Evolutionary conservation across 2,797 vertebrate species (phyloP), one percentile per base, ranked within the genome.

Genomic region (Catamblyrhynchus diadema): DNA sequence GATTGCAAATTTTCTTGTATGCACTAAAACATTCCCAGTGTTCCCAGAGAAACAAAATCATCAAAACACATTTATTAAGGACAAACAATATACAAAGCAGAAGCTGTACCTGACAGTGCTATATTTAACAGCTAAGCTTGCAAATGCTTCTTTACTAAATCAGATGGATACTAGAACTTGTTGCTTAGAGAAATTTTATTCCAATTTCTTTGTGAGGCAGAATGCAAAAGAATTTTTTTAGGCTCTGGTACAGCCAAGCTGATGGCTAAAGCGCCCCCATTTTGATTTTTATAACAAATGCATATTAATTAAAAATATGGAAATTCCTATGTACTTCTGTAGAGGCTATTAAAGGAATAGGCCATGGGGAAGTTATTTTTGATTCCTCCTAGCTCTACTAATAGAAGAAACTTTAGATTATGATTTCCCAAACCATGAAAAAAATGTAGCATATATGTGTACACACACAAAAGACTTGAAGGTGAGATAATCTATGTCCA

Each of bases 201-300:
- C 47, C 83, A 54, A 90, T 96, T 95, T 94, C 44, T 54, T 85
- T 95, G 81, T 93, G 47, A 65, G 4, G 20, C 33, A 92, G 82
- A 94, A 95, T 84, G 60, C 33, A 87, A 70, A 60, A 92, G 32
- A 54, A 71, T 57, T 91, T 95, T 95, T 93, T 88, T 78, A 86
- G 59, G 37, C 25, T 95, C 62, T 87, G 61, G 53, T 95, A 91
- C 85, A 92, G 59, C 56, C 60, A 96, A 80, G 70, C 56, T 96
- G 89, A 92, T 93, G 64, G 88, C 33, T 53, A 85, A 88, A 96
- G 37, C 80, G 94, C 91, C 96, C 75, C 61, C 71, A 92, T 96
- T 96, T 95, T 96, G 93, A 97, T 96, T 85, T 85, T 64, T 84
- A 93, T 91, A 95, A 97, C 73, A 97, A 96, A 93, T 86, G 64